Conservation (phyloP, 1,140 invertebrate genomes). For the Mercenaria mercenaria region DNA sequence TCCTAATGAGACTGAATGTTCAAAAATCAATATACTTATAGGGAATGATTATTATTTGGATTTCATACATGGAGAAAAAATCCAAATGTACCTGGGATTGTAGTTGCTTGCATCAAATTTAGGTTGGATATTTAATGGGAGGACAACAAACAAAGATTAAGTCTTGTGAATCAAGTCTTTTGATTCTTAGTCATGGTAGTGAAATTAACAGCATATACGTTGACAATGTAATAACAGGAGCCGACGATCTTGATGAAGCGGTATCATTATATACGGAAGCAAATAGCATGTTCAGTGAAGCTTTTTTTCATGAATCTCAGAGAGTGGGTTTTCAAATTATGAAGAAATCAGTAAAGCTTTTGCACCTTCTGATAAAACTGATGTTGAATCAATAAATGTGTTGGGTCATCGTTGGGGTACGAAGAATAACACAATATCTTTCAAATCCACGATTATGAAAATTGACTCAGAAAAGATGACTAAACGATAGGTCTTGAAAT, state of each 20-base stretch:
- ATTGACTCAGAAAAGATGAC: neutral
- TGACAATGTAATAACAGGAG: constrained; percentile 5
- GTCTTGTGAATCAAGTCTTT: neutral
- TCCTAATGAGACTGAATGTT: neutral
- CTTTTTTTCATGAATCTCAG: constrained; percentile 20
- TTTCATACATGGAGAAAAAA: neutral
- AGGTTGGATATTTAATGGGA: neutral
- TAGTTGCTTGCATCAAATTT: constrained; percentile 33
- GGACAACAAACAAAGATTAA: neutral
- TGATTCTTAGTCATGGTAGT: constrained; percentile 24
- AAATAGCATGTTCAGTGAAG: constrained; percentile 4
- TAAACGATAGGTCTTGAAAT: too few species aligned
- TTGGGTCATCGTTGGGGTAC: neutral
- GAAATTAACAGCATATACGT: neutral
- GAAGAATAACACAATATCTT: neutral
- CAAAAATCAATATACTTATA: neutral
- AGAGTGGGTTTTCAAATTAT: constrained; percentile 7
- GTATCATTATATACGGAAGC: neutral
- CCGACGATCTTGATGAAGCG: neutral
- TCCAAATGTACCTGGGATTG: constrained; percentile 29
- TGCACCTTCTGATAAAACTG: neutral
- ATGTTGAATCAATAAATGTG: neutral
- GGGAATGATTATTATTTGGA: too few species aligned
- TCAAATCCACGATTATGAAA: neutral
- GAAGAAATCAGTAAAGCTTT: neutral